A percentile compares a stretch with the other conserved stretches of the same genome.
Conservation (phyloP, 2,888 invertebrate species). For the Acholoe squamosa region DNA sequence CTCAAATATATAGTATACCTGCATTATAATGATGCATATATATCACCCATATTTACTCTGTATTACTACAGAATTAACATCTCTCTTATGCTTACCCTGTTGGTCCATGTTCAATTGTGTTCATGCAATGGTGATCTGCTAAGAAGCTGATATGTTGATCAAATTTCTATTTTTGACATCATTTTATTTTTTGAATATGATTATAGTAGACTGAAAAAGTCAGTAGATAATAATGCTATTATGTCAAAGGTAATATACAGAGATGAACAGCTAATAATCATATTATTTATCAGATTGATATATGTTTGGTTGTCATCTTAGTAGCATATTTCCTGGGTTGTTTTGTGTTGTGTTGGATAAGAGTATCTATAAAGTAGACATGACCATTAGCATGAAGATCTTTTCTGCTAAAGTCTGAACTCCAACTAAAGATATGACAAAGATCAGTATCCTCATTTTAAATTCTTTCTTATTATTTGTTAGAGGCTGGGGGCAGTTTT, state of each 20-base stretch:
- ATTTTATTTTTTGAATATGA: conserved; percentile 13
- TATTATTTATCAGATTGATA: neutral
- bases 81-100: neutral
- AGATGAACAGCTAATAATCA: neutral
- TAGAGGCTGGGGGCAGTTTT: too few species aligned
- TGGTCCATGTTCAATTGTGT: neutral
- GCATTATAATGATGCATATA: neutral
- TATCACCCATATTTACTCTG: neutral
- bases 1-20: neutral
- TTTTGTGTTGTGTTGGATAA: too few species aligned
- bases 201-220: neutral
- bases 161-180: conserved; percentile 44
- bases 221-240: neutral
- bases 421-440: too few species aligned
- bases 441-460: too few species aligned
- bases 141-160: neutral
- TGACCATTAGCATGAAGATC: too few species aligned
- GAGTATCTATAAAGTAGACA: too few species aligned
- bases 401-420: too few species aligned
- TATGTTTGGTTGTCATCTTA: neutral
- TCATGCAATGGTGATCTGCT: neutral
- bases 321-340: too few species aligned
- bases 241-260: neutral
- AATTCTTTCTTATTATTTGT: too few species aligned
- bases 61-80: neutral